phyloP scores from a whole-genome alignment of 2,797 vertebrate species.

The Ptychobarbus kaznakovi region DNA sequence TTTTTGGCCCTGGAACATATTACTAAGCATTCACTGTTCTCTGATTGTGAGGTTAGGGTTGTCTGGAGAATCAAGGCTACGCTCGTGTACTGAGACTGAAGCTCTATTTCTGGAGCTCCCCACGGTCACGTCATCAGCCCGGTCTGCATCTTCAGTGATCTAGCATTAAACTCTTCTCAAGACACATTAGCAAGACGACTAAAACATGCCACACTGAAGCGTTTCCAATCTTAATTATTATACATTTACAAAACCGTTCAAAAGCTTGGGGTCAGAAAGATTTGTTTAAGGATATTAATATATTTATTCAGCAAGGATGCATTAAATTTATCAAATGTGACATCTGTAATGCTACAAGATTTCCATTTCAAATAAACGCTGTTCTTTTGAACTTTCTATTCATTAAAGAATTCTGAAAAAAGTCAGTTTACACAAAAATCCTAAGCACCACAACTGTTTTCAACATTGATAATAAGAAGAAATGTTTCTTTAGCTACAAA shows the following conservation, averaged over 20 bases:
- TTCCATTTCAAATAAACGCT: background rate
- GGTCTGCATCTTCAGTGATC: conserved; percentile 37
- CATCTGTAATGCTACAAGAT: background rate
- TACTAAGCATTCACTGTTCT: conserved; percentile 3
- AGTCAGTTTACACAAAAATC: background rate
- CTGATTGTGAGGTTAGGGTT: conserved; percentile 20
- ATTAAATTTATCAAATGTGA: background rate
- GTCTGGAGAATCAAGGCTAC: conserved; percentile 3
- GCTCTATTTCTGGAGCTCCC: conserved; percentile 56
- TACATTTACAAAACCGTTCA: background rate
- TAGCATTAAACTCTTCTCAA: conserved; percentile 30
- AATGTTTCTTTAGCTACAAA: background rate
- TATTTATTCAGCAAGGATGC: background rate
- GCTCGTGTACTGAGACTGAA: background rate
- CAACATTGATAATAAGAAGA: background rate
- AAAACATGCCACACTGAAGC: background rate
- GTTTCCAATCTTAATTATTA: background rate
- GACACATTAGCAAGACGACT: conserved; percentile 13
- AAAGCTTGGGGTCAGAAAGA: background rate
- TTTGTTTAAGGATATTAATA: background rate
- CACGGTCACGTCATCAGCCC: conserved; percentile 34
- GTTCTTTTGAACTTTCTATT: background rate
- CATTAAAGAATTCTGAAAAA: background rate
- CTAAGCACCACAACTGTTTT: background rate
- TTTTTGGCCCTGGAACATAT: background rate